Evolutionary conservation across 2,888 invertebrate genomes (phyloP).

Genomic region (Neoitamus cyanurus): DNA sequence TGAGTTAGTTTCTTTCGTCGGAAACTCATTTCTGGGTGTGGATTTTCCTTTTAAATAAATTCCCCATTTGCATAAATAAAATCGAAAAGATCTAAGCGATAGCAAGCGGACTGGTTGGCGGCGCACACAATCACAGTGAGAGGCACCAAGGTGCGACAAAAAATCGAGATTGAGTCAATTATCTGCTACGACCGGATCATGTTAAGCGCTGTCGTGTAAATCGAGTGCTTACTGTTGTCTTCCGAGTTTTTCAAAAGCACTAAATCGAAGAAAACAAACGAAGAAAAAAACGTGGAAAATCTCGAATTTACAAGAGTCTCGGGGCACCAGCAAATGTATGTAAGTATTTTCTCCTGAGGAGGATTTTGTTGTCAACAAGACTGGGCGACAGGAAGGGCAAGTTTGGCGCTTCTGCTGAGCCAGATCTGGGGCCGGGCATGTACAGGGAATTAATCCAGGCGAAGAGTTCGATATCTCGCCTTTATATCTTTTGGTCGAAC

Average conservation of each 20-base stretch:
- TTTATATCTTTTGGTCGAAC: background rate
- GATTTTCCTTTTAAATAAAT: conserved; percentile 39
- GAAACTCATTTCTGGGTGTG: conserved; percentile 36
- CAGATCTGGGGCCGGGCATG: background rate
- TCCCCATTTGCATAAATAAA: conserved; percentile 43
- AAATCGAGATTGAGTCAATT: conserved; percentile 31
- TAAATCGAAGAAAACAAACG: background rate
- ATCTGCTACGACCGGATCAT: background rate
- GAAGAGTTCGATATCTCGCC: conserved; percentile 21
- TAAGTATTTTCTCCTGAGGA: background rate
- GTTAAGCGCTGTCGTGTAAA: background rate
- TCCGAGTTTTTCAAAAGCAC: background rate
- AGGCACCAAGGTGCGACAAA: background rate
- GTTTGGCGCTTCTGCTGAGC: background rate
- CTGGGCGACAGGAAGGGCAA: background rate
- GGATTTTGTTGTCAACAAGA: background rate
- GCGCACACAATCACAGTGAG: background rate
- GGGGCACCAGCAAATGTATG: background rate
- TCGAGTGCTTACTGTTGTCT: conserved; percentile 6
- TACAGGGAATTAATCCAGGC: conserved; percentile 11
- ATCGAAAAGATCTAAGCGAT: background rate
- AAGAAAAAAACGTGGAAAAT: conserved; percentile 5
- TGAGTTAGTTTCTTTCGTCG: background rate
- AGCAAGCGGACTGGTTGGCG: background rate
- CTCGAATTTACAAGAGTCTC: conserved; percentile 1